These are phyloP conservation scores for Blastobasis adustella DNA, from an alignment of 2,888 invertebrate species.

Conservation along the genomic window DNA sequence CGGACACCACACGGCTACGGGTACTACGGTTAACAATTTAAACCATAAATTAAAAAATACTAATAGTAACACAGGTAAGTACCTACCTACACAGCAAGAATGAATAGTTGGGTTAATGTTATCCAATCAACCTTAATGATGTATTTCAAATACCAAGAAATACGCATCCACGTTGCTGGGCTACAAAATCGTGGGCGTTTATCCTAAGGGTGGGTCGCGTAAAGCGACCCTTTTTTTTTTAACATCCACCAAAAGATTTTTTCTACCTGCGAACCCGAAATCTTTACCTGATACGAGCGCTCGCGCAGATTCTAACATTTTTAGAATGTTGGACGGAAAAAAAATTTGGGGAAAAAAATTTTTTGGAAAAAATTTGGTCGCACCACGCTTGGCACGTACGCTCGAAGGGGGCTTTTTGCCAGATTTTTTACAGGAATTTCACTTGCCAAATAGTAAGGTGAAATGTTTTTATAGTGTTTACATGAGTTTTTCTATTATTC, in stretches of 20 bases:
- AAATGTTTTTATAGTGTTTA: constrained; percentile 51
- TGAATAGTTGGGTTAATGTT: no score
- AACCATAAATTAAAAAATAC: no score
- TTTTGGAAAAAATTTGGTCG: constrained; percentile 32
- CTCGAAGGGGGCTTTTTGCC: constrained; percentile 58
- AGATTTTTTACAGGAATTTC: constrained; percentile 59
- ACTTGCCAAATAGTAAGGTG: constrained; percentile 52
- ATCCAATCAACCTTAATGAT: no score
- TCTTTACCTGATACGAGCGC: constrained; percentile 54
- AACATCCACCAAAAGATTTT: constrained; percentile 57
- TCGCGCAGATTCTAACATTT: constrained; percentile 61
- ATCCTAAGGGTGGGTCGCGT: constrained; percentile 61
- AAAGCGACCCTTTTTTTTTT: constrained; percentile 60
- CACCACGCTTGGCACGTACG: constrained; percentile 14
- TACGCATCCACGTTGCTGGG: constrained; percentile 16
- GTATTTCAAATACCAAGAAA: no score
- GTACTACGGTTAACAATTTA: no score
- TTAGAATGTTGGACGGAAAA: constrained; percentile 30
- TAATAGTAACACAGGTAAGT: no score
- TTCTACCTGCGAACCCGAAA: constrained; percentile 69
- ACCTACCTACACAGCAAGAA: no score
- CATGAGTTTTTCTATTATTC: constrained; percentile 25
- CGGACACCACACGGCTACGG: no score
- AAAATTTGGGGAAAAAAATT: constrained; percentile 33
- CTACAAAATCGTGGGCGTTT: constrained; percentile 57